These are phyloP conservation scores for Solen grandis DNA, from an alignment of 1,140 invertebrate genomes.

Conservation along the genomic window DNA sequence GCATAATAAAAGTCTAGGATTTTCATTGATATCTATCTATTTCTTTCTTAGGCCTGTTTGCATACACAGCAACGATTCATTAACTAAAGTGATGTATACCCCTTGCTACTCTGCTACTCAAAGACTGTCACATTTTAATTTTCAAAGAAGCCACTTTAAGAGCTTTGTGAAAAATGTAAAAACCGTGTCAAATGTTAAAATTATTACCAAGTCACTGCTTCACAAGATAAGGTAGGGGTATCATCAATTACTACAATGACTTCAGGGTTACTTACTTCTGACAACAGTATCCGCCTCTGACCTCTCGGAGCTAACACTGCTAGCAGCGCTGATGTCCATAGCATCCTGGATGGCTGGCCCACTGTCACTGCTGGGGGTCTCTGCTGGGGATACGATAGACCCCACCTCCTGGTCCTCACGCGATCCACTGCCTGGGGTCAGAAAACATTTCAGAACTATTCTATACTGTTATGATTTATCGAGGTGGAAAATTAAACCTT, in stretches of 20 bases:
- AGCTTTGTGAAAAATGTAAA: neutral
- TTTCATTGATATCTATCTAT: too few relatives aligned
- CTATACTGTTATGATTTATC: too few relatives aligned
- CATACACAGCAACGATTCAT: too few relatives aligned
- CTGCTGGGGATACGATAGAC: conserved; percentile 63
- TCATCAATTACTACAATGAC: too few relatives aligned
- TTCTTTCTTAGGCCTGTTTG: too few relatives aligned
- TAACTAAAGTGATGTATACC: too few relatives aligned
- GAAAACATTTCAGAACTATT: too few relatives aligned
- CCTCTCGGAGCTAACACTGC: conserved; percentile 48
- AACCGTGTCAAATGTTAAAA: too few relatives aligned
- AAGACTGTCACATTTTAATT: neutral
- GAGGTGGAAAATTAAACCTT: too few relatives aligned
- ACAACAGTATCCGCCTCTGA: conserved; percentile 59
- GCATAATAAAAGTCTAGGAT: too few relatives aligned
- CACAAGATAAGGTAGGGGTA: too few relatives aligned
- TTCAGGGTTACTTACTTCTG: conserved; percentile 43
- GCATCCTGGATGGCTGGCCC: conserved; percentile 34
- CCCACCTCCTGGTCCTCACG: conserved; percentile 74
- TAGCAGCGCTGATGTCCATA: conserved; percentile 56
- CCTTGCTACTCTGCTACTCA: neutral
- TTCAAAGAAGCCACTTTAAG: neutral
- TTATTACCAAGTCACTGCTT: too few relatives aligned
- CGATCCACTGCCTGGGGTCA: conserved; percentile 33
- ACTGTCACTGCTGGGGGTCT: conserved; percentile 51